Evolutionary conservation across 23 tunicate genomes (phyloP).

Genomic region (Trididemnum nubilum): DNA sequence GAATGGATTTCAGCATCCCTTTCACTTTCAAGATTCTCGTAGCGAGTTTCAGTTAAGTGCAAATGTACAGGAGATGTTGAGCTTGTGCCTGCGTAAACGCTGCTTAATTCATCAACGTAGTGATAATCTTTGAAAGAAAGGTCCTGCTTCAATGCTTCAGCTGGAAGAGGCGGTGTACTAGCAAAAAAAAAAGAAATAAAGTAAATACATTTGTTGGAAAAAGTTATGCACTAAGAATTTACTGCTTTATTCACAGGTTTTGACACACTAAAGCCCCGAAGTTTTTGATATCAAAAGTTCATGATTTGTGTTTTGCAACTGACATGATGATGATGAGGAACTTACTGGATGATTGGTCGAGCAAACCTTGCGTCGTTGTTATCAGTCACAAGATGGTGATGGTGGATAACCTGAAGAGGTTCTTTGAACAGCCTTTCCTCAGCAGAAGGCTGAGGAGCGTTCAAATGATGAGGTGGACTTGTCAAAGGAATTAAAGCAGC

Average conservation of each 20-base stretch:
- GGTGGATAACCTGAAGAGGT: neutral
- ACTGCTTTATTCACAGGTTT: too few relatives aligned
- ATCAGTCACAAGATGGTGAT: neutral
- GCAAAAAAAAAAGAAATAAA: neutral
- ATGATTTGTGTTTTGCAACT: too few relatives aligned
- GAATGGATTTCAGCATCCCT: neutral
- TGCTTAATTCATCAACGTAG: neutral
- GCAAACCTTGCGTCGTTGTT: neutral
- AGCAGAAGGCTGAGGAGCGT: neutral
- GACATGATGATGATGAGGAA: too few relatives aligned
- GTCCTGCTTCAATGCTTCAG: neutral
- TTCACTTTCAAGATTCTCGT: neutral
- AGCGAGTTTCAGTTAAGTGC: neutral
- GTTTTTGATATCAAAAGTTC: too few relatives aligned
- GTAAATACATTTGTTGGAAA: neutral
- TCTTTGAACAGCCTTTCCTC: neutral
- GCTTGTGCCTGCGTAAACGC: neutral
- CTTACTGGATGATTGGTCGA: neutral
- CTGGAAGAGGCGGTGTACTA: neutral
- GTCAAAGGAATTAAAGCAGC: neutral
- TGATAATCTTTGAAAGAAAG: neutral
- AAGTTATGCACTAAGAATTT: too few relatives aligned
- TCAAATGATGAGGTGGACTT: neutral
- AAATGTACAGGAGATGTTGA: neutral
- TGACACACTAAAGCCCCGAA: too few relatives aligned